A percentile compares a stretch with the other conserved stretches of the same genome.
Evolutionary conservation across 2,113 vertebrate species (phyloP).

Genomic region (Silurus glanis): DNA sequence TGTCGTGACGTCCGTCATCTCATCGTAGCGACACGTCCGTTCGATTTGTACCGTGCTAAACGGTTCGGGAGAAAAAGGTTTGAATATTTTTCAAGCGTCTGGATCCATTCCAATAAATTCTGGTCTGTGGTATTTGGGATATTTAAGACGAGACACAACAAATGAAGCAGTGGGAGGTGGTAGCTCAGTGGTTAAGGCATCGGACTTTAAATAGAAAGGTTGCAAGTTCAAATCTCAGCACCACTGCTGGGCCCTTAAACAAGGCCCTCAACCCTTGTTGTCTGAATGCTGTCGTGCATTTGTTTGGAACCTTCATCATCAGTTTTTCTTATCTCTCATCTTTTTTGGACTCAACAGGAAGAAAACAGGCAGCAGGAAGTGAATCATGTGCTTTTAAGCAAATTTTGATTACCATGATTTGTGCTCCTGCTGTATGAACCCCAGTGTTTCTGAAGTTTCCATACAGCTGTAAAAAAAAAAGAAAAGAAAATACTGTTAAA

Average conservation of each 20-base stretch:
- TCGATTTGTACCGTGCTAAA: conserved; percentile 1
- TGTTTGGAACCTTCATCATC: not conserved
- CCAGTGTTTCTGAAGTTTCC: not conserved
- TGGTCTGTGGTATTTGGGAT: too few relatives aligned
- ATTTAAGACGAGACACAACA: not conserved
- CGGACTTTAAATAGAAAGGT: too few relatives aligned
- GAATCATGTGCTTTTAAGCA: not conserved
- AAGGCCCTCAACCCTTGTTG: not conserved
- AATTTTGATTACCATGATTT: too few relatives aligned
- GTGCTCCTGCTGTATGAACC: not conserved
- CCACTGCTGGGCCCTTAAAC: too few relatives aligned
- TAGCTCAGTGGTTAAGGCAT: too few relatives aligned
- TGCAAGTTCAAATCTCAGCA: too few relatives aligned
- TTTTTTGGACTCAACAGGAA: not conserved
- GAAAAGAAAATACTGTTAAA: not conserved
- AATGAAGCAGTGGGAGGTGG: not conserved
- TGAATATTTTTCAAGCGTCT: not conserved
- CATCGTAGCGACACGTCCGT: not conserved
- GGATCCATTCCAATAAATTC: not conserved
- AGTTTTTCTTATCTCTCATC: not conserved
- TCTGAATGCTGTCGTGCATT: not conserved
- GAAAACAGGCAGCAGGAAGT: not conserved
- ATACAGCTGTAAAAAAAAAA: not conserved
- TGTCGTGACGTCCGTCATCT: conserved; percentile 11
- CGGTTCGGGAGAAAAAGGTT: not conserved